phyloP scores from a whole-genome alignment of 1,140 invertebrate species.

The Octopus bimaculoides region DNA sequence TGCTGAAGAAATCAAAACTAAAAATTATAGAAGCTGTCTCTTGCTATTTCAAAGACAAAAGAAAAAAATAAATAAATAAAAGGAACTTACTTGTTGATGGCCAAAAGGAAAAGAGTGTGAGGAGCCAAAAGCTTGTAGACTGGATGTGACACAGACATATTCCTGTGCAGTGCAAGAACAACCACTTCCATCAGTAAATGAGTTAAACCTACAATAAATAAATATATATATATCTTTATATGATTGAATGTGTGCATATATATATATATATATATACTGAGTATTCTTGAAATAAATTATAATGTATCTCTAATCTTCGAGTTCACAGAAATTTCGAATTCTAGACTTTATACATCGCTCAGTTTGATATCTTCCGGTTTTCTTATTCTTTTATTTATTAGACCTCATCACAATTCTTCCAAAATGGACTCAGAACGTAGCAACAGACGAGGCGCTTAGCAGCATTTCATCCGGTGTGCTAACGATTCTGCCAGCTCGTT shows the following conservation, averaged over 20 bases:
- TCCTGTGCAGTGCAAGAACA: conserved; percentile 50
- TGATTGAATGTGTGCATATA: not conserved
- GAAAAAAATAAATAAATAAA: conserved; percentile 22
- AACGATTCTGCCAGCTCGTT: not conserved
- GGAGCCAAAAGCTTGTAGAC: conserved; percentile 57
- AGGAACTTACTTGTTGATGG: conserved; percentile 37
- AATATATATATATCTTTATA: not conserved
- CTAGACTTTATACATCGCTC: not conserved
- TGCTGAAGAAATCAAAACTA: too few species aligned
- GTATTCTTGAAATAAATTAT: not conserved
- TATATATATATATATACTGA: not conserved
- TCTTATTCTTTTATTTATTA: conserved; percentile 15
- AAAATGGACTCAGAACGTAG: not conserved
- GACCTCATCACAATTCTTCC: not conserved
- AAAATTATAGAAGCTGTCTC: too few species aligned
- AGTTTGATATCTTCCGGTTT: not conserved
- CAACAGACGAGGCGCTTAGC: too few species aligned
- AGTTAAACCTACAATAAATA: conserved; percentile 35
- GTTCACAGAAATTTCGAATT: not conserved
- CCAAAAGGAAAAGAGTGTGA: conserved; percentile 55
- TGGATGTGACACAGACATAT: conserved; percentile 58
- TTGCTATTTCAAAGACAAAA: conserved; percentile 22
- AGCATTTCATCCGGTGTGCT: too few species aligned
- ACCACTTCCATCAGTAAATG: conserved; percentile 59
- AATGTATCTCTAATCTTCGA: not conserved